Evolutionary conservation across 2,113 vertebrate species (phyloP).

Genomic region (Charadrius vociferus): DNA sequence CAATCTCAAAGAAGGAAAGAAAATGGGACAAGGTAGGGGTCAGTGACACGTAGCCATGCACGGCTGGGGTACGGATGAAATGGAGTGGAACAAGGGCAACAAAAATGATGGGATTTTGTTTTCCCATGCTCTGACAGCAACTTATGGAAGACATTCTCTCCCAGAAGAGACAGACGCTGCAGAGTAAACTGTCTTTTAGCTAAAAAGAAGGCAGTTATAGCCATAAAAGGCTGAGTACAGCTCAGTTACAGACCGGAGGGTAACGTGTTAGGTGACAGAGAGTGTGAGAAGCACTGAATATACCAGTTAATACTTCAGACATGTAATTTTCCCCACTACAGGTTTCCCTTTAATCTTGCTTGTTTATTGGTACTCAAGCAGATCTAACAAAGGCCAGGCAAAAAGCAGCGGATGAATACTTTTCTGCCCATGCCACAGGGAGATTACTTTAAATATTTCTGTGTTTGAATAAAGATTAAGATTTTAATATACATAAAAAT

Average conservation of each 20-base stretch:
- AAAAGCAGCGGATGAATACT: slow-evolving; percentile 55
- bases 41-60: slow-evolving; percentile 81
- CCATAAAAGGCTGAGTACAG: slow-evolving; percentile 74
- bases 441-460: background rate
- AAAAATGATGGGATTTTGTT: slow-evolving; percentile 75
- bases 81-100: slow-evolving; percentile 78
- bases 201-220: slow-evolving; percentile 40
- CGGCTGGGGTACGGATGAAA: slow-evolving; percentile 68
- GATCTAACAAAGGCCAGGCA: slow-evolving; percentile 63
- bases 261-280: slow-evolving; percentile 72
- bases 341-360: slow-evolving; percentile 31
- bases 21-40: slow-evolving; percentile 70
- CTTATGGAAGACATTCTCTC: background rate
- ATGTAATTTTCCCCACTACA: background rate
- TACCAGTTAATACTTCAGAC: slow-evolving; percentile 44
- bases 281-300: slow-evolving; percentile 71
- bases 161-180: background rate
- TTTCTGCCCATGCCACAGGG: background rate
- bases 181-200: slow-evolving; percentile 20
- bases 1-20: slow-evolving; percentile 61
- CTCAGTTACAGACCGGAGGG: slow-evolving; percentile 85
- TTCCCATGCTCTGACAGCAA: slow-evolving; percentile 80
- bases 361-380: slow-evolving; percentile 2
- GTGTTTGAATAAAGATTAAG: slow-evolving; percentile 18
- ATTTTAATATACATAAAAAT: slow-evolving; percentile 34